Percentiles rank a stretch among this genome's conserved stretches.
Evolutionary conservation across 2,797 vertebrate genomes (phyloP).

Genomic region (Hirundo rustica): DNA sequence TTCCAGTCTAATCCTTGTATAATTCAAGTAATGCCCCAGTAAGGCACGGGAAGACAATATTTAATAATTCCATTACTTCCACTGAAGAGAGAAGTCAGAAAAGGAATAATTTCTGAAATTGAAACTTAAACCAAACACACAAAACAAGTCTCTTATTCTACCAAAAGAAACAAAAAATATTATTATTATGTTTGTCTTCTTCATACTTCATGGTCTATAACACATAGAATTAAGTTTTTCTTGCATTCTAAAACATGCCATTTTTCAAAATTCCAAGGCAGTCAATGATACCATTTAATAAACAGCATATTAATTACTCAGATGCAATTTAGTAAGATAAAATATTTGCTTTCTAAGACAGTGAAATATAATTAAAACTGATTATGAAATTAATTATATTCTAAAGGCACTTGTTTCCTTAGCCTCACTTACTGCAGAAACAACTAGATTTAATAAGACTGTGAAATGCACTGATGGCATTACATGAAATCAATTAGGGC

Average conservation of each 20-base stretch:
- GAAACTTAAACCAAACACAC: background rate
- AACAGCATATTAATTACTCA: slow-evolving; percentile 57
- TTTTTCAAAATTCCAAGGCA: slow-evolving; percentile 7
- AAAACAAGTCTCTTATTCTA: background rate
- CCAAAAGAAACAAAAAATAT: background rate
- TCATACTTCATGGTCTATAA: background rate
- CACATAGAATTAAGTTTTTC: background rate
- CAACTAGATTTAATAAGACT: slow-evolving; percentile 64
- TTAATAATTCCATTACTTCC: background rate
- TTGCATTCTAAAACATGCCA: background rate
- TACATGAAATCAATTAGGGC: slow-evolving; percentile 68
- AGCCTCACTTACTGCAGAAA: slow-evolving; percentile 62
- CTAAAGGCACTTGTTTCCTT: slow-evolving; percentile 65
- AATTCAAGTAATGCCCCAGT: background rate
- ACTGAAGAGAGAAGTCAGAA: background rate
- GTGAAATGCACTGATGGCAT: slow-evolving; percentile 62
- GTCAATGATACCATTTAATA: background rate
- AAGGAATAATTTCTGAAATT: background rate
- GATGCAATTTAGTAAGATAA: slow-evolving; percentile 65
- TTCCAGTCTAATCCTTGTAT: background rate
- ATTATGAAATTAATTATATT: slow-evolving; percentile 73
- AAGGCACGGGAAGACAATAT: background rate
- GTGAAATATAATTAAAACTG: slow-evolving; percentile 67
- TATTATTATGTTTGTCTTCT: background rate
- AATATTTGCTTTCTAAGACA: slow-evolving; percentile 68